phyloP scores from a whole-genome alignment of 2,113 vertebrate genomes.

The Aleadryas rufinucha region DNA sequence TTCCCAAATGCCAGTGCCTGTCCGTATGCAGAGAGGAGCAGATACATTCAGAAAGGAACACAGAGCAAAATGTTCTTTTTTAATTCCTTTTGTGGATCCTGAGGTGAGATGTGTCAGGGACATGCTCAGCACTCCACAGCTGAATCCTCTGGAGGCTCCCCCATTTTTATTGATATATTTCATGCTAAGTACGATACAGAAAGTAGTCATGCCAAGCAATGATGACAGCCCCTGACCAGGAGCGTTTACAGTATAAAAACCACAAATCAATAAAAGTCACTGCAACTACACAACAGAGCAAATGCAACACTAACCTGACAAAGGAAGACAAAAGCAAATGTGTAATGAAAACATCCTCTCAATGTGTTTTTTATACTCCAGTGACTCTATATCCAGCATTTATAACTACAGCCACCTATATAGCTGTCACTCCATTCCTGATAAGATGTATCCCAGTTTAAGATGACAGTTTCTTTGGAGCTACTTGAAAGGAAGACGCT shows the following conservation, averaged over 20 bases:
- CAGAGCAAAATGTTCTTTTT: background rate
- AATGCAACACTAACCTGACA: constrained; percentile 24
- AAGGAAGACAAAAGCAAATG: constrained; percentile 49
- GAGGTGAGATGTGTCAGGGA: constrained; percentile 5
- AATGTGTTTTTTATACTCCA: constrained; percentile 24
- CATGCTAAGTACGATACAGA: background rate
- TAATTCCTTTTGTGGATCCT: background rate
- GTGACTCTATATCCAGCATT: constrained; percentile 41
- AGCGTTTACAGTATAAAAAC: background rate
- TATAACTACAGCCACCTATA: constrained; percentile 36
- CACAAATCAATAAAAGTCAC: constrained; percentile 36
- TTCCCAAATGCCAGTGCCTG: background rate
- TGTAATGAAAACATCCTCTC: constrained; percentile 37
- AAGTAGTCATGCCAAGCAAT: background rate
- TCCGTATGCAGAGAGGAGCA: background rate
- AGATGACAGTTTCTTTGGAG: constrained; percentile 39
- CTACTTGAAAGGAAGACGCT: background rate
- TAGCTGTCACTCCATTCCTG: constrained; percentile 21
- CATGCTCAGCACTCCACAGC: background rate
- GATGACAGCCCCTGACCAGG: constrained; percentile 35
- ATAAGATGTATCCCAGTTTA: background rate
- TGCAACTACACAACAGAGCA: background rate
- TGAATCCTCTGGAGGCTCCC: background rate
- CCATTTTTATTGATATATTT: constrained; percentile 29
- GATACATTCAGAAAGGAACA: background rate